A percentile compares a stretch with the other conserved stretches of the same genome.
These are phyloP conservation scores for Chaitophorus viminalis DNA, from an alignment of 2,888 invertebrate species.

Conservation along the genomic window DNA sequence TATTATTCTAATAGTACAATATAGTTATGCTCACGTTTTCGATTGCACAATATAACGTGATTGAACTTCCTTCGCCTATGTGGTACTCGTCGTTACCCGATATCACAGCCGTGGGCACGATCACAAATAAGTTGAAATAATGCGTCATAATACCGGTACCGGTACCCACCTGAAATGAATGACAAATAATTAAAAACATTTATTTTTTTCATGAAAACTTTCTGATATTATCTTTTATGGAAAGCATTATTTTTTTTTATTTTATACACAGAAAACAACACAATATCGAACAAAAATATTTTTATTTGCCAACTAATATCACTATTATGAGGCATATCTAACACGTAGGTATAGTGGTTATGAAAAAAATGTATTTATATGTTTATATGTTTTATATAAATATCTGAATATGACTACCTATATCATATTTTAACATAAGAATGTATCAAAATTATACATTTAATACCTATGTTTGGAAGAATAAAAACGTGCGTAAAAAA, in stretches of 20 bases:
- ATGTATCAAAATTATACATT: no score
- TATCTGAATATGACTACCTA: no score
- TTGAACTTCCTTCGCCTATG: conserved; percentile 68
- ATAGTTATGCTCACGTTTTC: conserved; percentile 68
- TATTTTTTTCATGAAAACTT: not conserved
- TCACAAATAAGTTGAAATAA: conserved; percentile 67
- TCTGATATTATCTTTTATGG: not conserved
- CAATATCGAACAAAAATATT: not conserved
- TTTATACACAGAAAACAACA: no score
- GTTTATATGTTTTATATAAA: no score
- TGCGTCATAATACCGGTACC: conserved; percentile 68
- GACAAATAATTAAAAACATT: conserved; percentile 40
- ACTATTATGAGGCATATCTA: no score
- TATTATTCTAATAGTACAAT: no score
- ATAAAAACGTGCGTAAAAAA: no score
- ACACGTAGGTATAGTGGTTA: no score
- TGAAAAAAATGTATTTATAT: no score
- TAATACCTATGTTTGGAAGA: no score
- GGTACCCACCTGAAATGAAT: conserved; percentile 67
- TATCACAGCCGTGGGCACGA: conserved; percentile 68
- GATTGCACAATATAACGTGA: conserved; percentile 68
- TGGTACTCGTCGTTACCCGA: conserved; percentile 68
- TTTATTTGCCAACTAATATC: not conserved
- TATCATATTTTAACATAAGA: no score
- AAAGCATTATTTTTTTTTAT: no score